Base-by-base conservation (phyloP, 2,797 vertebrate genomes). In the Oryzias dopingdopingensis region DNA sequence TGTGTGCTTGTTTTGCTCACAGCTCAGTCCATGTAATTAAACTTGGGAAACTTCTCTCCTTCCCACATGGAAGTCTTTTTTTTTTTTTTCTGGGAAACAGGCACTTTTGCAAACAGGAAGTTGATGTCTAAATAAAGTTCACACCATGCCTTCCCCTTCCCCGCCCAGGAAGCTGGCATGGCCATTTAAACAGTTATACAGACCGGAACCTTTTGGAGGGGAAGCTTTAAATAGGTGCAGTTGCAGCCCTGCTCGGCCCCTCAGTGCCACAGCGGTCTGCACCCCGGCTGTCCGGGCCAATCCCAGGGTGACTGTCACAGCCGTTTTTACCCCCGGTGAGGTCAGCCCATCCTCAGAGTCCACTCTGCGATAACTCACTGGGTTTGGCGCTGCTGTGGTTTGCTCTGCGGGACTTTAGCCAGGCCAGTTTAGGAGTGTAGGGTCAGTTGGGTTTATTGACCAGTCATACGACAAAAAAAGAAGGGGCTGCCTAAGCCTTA, bases 61-160 rank as follows among this genome's bases (percentile, higher is more conserved):
- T 81, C 47, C 12, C 86, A 84, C 75, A 81, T 69, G 76, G 76
- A 79, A 17, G 76, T 78, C 76, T 83, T 72, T 87, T 72, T 87
- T n/a, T n/a, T n/a, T 77, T 77, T 78, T 85, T 76, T 88, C 77
- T 88, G 81, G 79, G 84, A 89, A 90, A 79, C 50, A 41, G 77
- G 71, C 54, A 74, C 68, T 18, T 75, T 82, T 77, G 82, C 88
- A 91, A 91, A 91, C 89, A 91, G 90, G 87, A 93, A 90, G 87
- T 80, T 80, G 83, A 74, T 61, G 32, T 86, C 88, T 90, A 90
- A 92, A 91, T 90, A 88, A 88, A 88, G 82, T 42, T 44, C 58
- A 4, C 45, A 57, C 60, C 59, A 52, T 41, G 24, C 50, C 58
- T 58, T 59, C 44, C 62, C 65, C 47, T 46, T 42, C 64, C 65